phyloP scores from a whole-genome alignment of 2,888 invertebrate genomes.

The Lycia hirtaria region DNA sequence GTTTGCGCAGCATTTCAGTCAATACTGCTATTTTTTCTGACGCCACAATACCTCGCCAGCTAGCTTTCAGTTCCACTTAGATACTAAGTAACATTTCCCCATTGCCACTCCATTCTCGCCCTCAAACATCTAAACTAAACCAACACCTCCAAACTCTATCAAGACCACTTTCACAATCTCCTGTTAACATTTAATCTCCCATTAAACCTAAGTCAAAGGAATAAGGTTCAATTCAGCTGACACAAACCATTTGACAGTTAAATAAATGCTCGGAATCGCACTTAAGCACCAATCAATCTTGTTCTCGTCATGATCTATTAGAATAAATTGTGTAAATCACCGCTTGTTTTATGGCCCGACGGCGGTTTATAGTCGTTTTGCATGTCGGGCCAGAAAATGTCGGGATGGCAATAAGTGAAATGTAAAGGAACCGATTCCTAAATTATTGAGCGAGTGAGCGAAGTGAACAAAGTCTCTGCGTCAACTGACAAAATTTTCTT shows the following conservation, averaged over 20 bases:
- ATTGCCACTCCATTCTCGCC: slow-evolving; percentile 16
- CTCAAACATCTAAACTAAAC: slow-evolving; percentile 15
- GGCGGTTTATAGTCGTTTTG: slow-evolving; percentile 29
- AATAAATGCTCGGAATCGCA: slow-evolving; percentile 17
- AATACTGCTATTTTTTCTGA: not conserved
- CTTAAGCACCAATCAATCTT: slow-evolving; percentile 30
- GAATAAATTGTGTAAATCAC: slow-evolving; percentile 33
- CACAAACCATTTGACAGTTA: slow-evolving; percentile 1
- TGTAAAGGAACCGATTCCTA: slow-evolving; percentile 5
- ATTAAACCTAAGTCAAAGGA: not conserved
- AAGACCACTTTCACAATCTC: not conserved
- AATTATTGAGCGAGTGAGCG: not conserved
- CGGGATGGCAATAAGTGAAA: slow-evolving; percentile 25
- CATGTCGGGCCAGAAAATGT: slow-evolving; percentile 21
- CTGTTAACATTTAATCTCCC: not conserved
- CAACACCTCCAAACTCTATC: slow-evolving; percentile 1
- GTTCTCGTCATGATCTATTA: slow-evolving; percentile 28
- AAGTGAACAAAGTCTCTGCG: not conserved
- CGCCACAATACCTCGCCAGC: not conserved
- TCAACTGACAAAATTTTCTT: no score
- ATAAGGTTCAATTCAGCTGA: not conserved
- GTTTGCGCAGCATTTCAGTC: not conserved
- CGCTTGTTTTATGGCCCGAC: slow-evolving; percentile 28
- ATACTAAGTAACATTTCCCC: slow-evolving; percentile 10
- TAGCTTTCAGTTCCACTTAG: not conserved